phyloP scores from a whole-genome alignment of 2,113 vertebrate genomes.

The Psittacara wagleri region DNA sequence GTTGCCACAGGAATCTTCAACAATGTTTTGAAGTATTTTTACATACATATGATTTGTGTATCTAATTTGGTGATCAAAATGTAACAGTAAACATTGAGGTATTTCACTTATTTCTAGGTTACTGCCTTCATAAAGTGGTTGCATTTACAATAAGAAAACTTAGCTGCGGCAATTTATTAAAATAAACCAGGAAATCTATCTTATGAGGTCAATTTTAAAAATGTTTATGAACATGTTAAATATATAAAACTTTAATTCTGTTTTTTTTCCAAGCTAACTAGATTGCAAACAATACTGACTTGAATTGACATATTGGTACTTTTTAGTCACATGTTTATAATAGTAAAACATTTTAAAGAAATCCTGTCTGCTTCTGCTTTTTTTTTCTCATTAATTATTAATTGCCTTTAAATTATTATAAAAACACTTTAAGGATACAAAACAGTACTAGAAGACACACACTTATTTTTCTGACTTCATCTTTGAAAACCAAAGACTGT shows the following conservation, averaged over 20 bases:
- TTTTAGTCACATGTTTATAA: neutral
- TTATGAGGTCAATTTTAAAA: neutral
- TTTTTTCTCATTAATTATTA: neutral
- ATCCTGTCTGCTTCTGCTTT: neutral
- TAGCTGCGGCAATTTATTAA: neutral
- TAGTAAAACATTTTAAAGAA: neutral
- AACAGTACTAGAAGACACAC: neutral
- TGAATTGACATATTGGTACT: neutral
- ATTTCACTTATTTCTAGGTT: neutral
- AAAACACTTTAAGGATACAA: neutral
- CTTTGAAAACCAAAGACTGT: neutral
- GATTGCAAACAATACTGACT: neutral
- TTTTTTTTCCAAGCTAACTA: neutral
- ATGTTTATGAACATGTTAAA: neutral
- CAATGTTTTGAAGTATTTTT: neutral
- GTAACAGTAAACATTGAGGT: neutral
- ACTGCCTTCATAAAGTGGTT: neutral
- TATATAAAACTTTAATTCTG: neutral
- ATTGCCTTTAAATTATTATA: neutral
- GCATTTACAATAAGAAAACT: neutral
- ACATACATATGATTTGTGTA: neutral
- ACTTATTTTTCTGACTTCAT: neutral
- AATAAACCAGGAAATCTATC: neutral
- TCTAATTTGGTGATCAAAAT: conserved; percentile 16
- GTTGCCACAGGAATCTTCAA: neutral